Evolutionary conservation across 2,113 vertebrate genomes (phyloP).

Genomic region (Lathamus discolor): DNA sequence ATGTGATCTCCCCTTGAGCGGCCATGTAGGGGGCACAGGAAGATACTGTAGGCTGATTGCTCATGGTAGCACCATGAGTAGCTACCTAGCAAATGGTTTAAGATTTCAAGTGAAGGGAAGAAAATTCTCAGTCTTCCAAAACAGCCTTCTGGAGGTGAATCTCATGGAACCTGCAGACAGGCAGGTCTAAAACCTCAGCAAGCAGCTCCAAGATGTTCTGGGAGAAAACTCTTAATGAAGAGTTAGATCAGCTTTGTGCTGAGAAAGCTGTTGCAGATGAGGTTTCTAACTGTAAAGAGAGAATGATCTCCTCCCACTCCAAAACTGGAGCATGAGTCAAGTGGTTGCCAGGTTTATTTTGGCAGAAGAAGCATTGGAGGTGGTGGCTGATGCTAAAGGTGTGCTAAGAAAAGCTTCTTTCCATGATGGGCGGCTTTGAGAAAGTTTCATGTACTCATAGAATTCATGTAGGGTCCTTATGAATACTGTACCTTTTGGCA

Average conservation of each 20-base stretch:
- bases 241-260: not conserved
- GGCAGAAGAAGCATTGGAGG: not conserved
- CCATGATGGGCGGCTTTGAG: not conserved
- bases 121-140: not conserved
- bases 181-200: not conserved
- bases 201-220: not conserved
- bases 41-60: not conserved
- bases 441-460: not conserved
- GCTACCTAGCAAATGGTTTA: not conserved
- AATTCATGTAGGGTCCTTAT: fast-evolving
- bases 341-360: slow-evolving; percentile 5
- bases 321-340: not conserved
- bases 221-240: not conserved
- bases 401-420: not conserved
- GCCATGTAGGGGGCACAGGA: not conserved
- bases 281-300: not conserved
- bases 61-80: not conserved
- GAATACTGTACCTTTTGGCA: not conserved
- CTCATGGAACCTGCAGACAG: not conserved
- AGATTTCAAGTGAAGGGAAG: not conserved
- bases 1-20: not conserved
- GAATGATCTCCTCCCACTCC: not conserved
- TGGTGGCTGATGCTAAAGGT: slow-evolving; percentile 1
- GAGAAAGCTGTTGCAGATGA: not conserved
- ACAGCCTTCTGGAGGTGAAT: not conserved